These are phyloP conservation scores for Rotaria macrura DNA, from an alignment of 2,888 invertebrate genomes.

Conservation along the genomic window DNA sequence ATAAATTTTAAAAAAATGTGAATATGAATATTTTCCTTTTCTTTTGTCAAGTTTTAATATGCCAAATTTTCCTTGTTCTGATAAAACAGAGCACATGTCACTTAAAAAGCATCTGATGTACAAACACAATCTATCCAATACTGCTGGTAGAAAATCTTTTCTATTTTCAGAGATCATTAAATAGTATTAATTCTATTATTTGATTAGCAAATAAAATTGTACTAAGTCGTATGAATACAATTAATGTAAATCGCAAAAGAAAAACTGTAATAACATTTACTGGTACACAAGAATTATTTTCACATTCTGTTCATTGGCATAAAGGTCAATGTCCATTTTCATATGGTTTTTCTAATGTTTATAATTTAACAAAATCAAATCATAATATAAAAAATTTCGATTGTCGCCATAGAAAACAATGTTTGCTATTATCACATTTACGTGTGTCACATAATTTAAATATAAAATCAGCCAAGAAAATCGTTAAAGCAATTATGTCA, in stretches of 20 bases:
- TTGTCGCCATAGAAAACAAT: not conserved
- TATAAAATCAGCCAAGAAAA: not conserved
- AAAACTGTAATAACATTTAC: not conserved
- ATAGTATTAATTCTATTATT: not conserved
- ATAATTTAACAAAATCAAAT: not conserved
- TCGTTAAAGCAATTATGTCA: conserved; percentile 9
- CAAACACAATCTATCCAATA: not conserved
- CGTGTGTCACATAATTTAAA: conserved; percentile 12
- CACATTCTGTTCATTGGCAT: not conserved
- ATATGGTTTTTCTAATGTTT: not conserved
- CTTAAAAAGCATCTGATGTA: not conserved
- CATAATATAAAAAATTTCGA: conserved; percentile 1
- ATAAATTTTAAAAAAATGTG: not conserved
- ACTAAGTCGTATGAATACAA: not conserved
- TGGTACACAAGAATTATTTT: not conserved
- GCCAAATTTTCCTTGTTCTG: not conserved
- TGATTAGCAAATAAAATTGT: not conserved
- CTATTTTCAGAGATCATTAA: too few species aligned
- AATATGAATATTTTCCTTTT: not conserved
- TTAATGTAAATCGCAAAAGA: not conserved
- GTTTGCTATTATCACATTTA: conserved; percentile 11
- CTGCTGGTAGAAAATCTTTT: not conserved
- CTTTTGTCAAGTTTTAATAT: not conserved
- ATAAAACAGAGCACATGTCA: not conserved
- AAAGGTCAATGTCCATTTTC: conserved; percentile 15